These are phyloP conservation scores for Synanceia verrucosa DNA, from an alignment of 2,797 vertebrate genomes.

Conservation along the genomic window DNA sequence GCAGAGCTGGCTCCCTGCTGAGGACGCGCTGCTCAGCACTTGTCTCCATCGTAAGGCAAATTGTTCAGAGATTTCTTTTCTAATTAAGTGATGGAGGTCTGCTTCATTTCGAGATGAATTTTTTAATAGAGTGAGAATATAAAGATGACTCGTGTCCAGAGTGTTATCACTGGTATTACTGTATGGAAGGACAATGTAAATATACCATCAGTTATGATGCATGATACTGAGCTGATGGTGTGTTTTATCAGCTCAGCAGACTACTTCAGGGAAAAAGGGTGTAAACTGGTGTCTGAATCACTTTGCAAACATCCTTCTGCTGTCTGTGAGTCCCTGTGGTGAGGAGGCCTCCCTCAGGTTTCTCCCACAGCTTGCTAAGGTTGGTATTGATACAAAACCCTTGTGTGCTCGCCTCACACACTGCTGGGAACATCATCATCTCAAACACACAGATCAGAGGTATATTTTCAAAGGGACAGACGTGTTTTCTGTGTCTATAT, in stretches of 20 bases:
- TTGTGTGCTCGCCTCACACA: slow-evolving; percentile 10
- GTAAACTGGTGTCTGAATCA: slow-evolving; percentile 28
- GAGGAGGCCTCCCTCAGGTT: slow-evolving; percentile 26
- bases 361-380: slow-evolving; percentile 28
- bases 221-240: neutral
- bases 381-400: slow-evolving; percentile 35
- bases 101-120: neutral
- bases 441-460: neutral
- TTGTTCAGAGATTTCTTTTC: neutral
- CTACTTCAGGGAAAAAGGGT: slow-evolving; percentile 16
- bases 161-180: neutral
- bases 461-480: no score
- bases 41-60: neutral
- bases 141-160: neutral
- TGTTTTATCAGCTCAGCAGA: slow-evolving; percentile 2
- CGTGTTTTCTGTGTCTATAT: no score
- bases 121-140: no score
- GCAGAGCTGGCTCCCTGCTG: neutral
- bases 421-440: slow-evolving; percentile 20
- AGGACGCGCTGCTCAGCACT: neutral
- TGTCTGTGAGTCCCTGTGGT: slow-evolving; percentile 30
- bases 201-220: neutral
- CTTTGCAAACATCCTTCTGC: slow-evolving; percentile 17
- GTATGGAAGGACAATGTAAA: neutral
- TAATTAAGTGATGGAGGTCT: neutral